A percentile compares a stretch with the other conserved stretches of the same genome.
phyloP scores from a whole-genome alignment of 2,888 invertebrate species.

The Mesochorus sp. region DNA sequence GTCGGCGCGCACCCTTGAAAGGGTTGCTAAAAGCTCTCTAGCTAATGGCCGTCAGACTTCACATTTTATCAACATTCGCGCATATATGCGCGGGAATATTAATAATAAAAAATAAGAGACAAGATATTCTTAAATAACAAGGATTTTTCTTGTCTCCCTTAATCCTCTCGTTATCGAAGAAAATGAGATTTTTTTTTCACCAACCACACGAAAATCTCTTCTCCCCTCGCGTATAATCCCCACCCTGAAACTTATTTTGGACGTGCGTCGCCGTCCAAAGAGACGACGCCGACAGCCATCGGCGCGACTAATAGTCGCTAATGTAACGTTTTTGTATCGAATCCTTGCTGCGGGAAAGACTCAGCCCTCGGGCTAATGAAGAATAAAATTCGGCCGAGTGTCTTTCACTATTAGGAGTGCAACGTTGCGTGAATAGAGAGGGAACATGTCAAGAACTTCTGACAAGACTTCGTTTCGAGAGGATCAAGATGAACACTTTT shows the following conservation, averaged over 20 bases:
- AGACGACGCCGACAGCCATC: conserved; percentile 54
- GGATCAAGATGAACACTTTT: too few relatives aligned
- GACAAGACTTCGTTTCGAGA: too few relatives aligned
- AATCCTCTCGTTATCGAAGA: conserved; percentile 27
- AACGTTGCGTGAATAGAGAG: conserved; percentile 43
- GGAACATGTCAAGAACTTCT: too few relatives aligned
- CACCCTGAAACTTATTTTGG: conserved; percentile 15
- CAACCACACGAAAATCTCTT: conserved; percentile 8
- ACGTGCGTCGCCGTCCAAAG: conserved; percentile 24
- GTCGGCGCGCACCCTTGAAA: conserved; percentile 63
- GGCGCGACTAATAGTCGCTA: conserved; percentile 62
- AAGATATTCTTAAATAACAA: neutral
- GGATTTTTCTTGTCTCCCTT: too few relatives aligned
- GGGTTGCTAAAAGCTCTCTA: conserved; percentile 74
- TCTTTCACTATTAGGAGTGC: conserved; percentile 58
- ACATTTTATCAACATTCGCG: conserved; percentile 31
- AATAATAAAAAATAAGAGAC: conserved; percentile 22
- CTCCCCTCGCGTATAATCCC: conserved; percentile 31
- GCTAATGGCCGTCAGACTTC: conserved; percentile 60
- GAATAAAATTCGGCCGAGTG: conserved; percentile 27
- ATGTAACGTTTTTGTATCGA: conserved; percentile 59
- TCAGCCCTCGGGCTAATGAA: conserved; percentile 37
- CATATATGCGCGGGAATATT: too few relatives aligned
- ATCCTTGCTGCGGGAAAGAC: conserved; percentile 29
- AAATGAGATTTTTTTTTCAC: conserved; percentile 43